These are phyloP conservation scores for Falco rusticolus DNA, from an alignment of 2,797 vertebrate genomes.

Conservation along the genomic window DNA sequence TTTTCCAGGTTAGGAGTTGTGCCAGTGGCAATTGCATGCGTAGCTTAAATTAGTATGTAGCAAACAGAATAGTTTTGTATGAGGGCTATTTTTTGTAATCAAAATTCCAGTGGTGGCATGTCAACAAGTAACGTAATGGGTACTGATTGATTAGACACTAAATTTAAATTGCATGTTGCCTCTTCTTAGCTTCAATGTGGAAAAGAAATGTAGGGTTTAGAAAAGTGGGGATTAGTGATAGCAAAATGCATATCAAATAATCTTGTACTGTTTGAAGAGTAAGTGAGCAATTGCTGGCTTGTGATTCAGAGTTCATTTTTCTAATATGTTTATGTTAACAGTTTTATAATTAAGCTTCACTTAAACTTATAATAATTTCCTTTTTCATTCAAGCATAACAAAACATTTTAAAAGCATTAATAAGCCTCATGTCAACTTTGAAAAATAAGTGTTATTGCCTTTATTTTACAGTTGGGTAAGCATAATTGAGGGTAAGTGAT, in stretches of 20 bases:
- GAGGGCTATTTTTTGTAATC: neutral
- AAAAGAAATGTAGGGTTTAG: neutral
- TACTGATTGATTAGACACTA: neutral
- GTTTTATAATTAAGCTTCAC: conserved; percentile 48
- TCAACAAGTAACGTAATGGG: neutral
- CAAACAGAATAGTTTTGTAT: neutral
- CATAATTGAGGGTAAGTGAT: neutral
- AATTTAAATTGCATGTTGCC: neutral
- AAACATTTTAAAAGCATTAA: conserved; percentile 43
- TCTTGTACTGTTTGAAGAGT: conserved; percentile 1
- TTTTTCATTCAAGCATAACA: conserved; percentile 38
- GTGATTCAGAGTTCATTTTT: neutral
- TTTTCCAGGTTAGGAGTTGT: neutral
- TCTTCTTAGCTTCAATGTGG: neutral
- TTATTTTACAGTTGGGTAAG: conserved; percentile 19
- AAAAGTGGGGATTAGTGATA: neutral
- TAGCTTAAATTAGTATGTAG: neutral
- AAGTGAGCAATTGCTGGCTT: conserved; percentile 12
- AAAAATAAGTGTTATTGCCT: conserved; percentile 22
- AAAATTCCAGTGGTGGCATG: neutral
- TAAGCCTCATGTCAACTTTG: conserved; percentile 14
- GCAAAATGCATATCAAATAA: conserved; percentile 34
- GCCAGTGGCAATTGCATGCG: neutral
- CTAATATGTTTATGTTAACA: conserved; percentile 42
- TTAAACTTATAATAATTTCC: conserved; percentile 48